phyloP scores from a whole-genome alignment of 2,113 vertebrate genomes.

The Salvelinus fontinalis region DNA sequence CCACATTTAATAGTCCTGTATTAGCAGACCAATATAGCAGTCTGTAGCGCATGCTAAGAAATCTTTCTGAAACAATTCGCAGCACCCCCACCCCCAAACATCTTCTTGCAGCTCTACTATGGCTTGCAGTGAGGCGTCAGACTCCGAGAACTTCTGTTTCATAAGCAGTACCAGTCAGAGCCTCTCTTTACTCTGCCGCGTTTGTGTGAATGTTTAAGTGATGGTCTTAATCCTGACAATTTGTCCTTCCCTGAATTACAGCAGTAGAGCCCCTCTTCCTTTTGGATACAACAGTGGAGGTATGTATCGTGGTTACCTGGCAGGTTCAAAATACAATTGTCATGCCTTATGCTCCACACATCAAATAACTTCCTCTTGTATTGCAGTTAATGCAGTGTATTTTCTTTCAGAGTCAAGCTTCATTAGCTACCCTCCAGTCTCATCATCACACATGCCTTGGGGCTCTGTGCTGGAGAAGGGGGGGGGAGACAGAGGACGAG shows the following conservation, averaged over 20 bases:
- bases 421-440: constrained; percentile 71
- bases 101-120: no score
- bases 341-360: neutral
- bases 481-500: constrained; percentile 47
- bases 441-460: constrained; percentile 67
- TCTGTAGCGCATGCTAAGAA: no score
- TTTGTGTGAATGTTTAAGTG: constrained; percentile 60
- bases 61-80: no score
- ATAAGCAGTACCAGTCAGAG: no score
- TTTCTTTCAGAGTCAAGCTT: constrained; percentile 63
- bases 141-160: no score
- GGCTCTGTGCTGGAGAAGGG: constrained; percentile 64
- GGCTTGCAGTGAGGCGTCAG: no score
- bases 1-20: no score
- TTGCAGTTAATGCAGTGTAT: neutral
- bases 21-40: no score
- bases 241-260: constrained; percentile 39
- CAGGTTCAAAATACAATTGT: neutral
- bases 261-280: constrained; percentile 65
- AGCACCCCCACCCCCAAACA: no score
- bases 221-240: constrained; percentile 25
- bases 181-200: no score
- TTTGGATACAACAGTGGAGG: constrained; percentile 71
- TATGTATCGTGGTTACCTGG: constrained; percentile 39
- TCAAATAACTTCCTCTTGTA: neutral